A percentile compares a stretch with the other conserved stretches of the same genome.
Evolutionary conservation across 1,140 invertebrate species (phyloP).

Genomic region (Drosophila repleta): DNA sequence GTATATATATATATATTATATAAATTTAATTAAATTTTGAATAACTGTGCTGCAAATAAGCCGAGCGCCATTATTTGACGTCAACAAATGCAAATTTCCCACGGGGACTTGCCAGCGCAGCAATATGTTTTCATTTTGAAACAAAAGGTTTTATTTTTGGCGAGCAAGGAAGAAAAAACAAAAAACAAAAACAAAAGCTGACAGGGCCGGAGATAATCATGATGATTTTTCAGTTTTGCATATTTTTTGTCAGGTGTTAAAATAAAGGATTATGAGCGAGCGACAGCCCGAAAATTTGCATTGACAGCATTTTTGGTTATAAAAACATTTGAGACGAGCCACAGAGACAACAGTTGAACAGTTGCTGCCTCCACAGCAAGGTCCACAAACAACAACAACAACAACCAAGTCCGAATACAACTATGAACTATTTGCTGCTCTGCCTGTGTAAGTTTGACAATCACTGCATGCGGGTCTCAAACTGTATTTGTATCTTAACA

Average conservation of each 20-base stretch:
- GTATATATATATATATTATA: too few species aligned
- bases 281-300: conserved; percentile 16
- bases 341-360: conserved; percentile 61
- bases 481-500: background rate
- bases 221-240: conserved; percentile 58
- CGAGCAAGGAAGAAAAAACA: conserved; percentile 30
- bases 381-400: conserved; percentile 20
- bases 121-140: background rate
- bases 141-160: conserved; percentile 64
- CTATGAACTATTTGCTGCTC: conserved; percentile 47
- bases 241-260: conserved; percentile 69
- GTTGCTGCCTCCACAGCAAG: conserved; percentile 67
- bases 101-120: conserved; percentile 3
- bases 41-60: background rate
- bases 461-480: background rate
- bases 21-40: background rate
- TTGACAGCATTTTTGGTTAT: conserved; percentile 39
- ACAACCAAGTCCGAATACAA: conserved; percentile 21
- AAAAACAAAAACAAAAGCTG: conserved; percentile 32
- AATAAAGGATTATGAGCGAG: conserved; percentile 63
- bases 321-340: conserved; percentile 36
- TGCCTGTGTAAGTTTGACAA: conserved; percentile 44
- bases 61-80: background rate
- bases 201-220: conserved; percentile 41
- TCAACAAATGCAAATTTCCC: conserved; percentile 57